Evolutionary conservation across 2,888 invertebrate species (phyloP).

Genomic region (Cantharis rustica): DNA sequence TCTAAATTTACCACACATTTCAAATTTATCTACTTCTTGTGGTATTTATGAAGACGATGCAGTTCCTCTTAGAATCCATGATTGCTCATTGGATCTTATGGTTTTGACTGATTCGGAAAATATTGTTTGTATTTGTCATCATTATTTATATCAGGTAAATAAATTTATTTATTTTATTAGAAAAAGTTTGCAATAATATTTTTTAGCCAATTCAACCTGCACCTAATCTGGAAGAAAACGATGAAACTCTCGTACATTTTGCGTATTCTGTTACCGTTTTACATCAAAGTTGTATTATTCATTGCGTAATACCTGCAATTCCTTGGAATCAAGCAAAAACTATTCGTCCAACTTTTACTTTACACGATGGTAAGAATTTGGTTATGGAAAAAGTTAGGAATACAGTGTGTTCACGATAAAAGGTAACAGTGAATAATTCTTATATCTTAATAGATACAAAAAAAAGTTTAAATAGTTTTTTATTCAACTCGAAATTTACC

Average conservation of each 20-base stretch:
- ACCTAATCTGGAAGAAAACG: constrained; percentile 56
- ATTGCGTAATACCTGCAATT: constrained; percentile 80
- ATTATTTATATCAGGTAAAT: constrained; percentile 74
- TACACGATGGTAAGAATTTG: constrained; percentile 60
- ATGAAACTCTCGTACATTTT: constrained; percentile 73
- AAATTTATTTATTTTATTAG: background rate
- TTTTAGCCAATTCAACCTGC: constrained; percentile 64
- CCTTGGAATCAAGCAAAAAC: constrained; percentile 79
- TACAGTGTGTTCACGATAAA: too few relatives aligned
- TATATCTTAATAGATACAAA: too few relatives aligned
- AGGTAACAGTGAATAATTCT: too few relatives aligned
- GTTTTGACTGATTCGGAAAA: constrained; percentile 77
- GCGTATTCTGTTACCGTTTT: constrained; percentile 83
- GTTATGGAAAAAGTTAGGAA: background rate
- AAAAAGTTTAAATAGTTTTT: too few relatives aligned
- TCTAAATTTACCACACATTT: constrained; percentile 74
- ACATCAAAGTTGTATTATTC: constrained; percentile 83
- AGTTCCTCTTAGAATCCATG: constrained; percentile 78
- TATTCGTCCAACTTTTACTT: constrained; percentile 75
- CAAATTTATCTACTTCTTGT: constrained; percentile 61
- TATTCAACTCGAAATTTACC: too few relatives aligned
- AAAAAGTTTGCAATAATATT: constrained; percentile 13
- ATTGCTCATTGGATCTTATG: constrained; percentile 79
- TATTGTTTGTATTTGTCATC: constrained; percentile 78
- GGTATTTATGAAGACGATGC: constrained; percentile 81